These are phyloP conservation scores for Ferdinandea cuprea DNA, from an alignment of 2,888 invertebrate genomes.

Conservation along the genomic window DNA sequence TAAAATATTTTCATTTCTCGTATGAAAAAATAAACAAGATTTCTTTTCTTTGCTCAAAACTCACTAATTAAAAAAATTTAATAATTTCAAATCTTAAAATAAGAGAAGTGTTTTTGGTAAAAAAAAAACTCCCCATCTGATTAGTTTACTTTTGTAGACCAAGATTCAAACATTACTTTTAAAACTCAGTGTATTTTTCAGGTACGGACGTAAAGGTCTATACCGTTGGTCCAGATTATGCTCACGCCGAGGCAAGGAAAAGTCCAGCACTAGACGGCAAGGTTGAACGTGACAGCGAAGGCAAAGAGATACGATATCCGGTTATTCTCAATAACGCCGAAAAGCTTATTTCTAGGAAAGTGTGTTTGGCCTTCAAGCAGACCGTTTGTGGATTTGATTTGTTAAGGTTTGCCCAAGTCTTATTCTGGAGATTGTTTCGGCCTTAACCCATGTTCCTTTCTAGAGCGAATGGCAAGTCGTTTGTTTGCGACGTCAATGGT, in stretches of 20 bases:
- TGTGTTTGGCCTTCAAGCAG: constrained; percentile 98
- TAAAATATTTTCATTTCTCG: constrained; percentile 28
- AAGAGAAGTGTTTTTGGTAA: constrained; percentile 73
- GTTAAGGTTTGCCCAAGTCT: constrained; percentile 85
- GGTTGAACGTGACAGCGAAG: constrained; percentile 98
- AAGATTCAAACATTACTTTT: constrained; percentile 83
- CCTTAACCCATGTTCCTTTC: too few species aligned
- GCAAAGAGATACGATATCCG: constrained; percentile 99
- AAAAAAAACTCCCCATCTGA: constrained; percentile 73
- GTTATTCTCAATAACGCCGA: constrained; percentile 98
- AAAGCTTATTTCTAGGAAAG: constrained; percentile 98
- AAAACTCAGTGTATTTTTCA: constrained; percentile 84
- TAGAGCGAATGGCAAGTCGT: constrained; percentile 99
- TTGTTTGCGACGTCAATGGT: constrained; percentile 99
- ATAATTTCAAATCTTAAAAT: constrained; percentile 34
- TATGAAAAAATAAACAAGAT: constrained; percentile 24
- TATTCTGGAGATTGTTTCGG: not conserved
- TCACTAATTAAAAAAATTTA: constrained; percentile 55
- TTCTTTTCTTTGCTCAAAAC: constrained; percentile 49
- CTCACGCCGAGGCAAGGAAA: constrained; percentile 99
- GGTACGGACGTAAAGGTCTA: constrained; percentile 93
- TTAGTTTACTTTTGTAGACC: constrained; percentile 70
- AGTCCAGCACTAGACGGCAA: constrained; percentile 99
- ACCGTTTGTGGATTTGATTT: constrained; percentile 99
- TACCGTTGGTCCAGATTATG: constrained; percentile 99